These are phyloP conservation scores for Motacilla tschutschensis DNA, from an alignment of 2,113 vertebrate genomes.

Conservation along the genomic window DNA sequence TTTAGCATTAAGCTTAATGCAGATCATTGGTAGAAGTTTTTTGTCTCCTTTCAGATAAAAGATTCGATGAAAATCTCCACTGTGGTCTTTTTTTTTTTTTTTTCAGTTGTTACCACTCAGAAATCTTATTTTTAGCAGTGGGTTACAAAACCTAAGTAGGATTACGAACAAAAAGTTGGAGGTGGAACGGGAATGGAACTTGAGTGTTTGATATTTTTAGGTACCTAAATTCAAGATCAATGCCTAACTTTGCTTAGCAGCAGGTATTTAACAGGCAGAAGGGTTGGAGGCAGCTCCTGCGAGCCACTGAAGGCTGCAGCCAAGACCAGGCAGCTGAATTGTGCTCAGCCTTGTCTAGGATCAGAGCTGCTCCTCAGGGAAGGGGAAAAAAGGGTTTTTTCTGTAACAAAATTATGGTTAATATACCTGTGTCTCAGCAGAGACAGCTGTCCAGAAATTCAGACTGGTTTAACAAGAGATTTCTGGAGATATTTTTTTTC, in stretches of 20 bases:
- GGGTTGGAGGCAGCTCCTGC: neutral
- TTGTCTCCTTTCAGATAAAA: neutral
- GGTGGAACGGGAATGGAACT: neutral
- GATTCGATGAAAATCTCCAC: neutral
- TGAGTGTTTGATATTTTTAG: constrained; percentile 19
- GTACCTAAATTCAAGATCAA: neutral
- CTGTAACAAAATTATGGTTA: neutral
- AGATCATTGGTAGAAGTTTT: neutral
- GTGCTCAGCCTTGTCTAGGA: neutral
- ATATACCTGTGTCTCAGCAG: neutral
- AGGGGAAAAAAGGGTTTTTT: rapidly evolving
- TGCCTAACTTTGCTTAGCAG: neutral
- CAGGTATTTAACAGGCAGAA: neutral
- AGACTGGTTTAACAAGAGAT: neutral
- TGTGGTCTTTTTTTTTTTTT: neutral
- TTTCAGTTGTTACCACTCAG: neutral
- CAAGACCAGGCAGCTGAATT: neutral
- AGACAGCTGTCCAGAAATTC: neutral
- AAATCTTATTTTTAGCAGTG: constrained; percentile 24
- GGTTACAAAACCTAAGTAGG: neutral
- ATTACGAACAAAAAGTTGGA: neutral
- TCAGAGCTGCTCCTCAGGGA: neutral
- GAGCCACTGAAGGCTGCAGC: neutral
- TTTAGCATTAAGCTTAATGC: neutral
- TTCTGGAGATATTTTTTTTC: neutral